Base-by-base conservation (phyloP, 1,140 invertebrate genomes). In the Euwallacea fornicatus region DNA sequence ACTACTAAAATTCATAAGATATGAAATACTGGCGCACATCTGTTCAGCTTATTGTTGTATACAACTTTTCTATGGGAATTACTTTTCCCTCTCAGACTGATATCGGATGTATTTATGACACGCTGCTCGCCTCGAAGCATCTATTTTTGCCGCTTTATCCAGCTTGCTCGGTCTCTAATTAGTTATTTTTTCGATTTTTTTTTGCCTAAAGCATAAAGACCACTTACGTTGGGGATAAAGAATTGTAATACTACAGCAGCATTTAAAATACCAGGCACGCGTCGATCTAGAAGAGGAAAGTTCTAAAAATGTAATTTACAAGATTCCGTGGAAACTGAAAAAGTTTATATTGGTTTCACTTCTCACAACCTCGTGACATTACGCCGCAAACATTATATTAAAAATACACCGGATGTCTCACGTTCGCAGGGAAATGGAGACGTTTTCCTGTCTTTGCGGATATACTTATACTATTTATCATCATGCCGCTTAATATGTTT, bases 31-130 rank as follows among this genome's bases (percentile, higher is more conserved):
- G 72, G 58, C 60, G 54, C 67, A 73, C 74, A 75, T 75, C 74
- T 75, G 74, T 75, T 73, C 72, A 47, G 64, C 68, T 75, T 75
- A 75, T 75, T 75, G 74, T 75, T 75, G 74, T 75, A 71, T 72
- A 68, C 71, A 75, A 75, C 68, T 75, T 75, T 75, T 60, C 72
- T 71, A 71, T 54, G 72, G 59, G 69, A 75, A 74, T 72, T 75
- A 72, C 74, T 75, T 75, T 72, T 71, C 69, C 13, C 13, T 71
- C 66, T 71, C 72, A 65, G 62, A 67, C 74, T 69, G 74, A 68
- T 75, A 73, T 66, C 72, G 72, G 66, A 75, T 73, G 71, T 73
- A 75, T 73, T 56, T 66, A 71, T 58, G 70, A 74, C 70, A 72
- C 61, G 59, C 69, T 70, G 64, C 69, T 66, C 60, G 62, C 59